Evolutionary conservation across 2,113 vertebrate species (phyloP), one percentile per base, ranked within the genome.

Genomic region (Pelecanus crispus): DNA sequence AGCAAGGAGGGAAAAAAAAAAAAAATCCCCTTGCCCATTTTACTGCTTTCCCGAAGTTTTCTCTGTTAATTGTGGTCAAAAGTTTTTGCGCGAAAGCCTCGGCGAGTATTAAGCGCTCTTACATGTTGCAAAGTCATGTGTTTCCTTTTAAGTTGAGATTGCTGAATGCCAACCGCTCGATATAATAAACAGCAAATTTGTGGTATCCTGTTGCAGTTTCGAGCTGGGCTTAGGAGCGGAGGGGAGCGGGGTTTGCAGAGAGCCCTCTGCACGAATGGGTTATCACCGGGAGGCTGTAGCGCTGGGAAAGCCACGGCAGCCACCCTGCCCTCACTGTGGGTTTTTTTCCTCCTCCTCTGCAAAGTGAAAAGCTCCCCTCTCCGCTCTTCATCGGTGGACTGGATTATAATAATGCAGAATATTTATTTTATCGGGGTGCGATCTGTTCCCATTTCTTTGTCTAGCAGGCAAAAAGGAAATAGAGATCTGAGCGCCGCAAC

Each of bases 101-200:
- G 92, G 80, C 79, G 71, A 38, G 88, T 14, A 63, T 94, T 79
- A 97, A 92, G 73, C 47, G 53, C 86, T 72, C 80, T 92, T 95
- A 67, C 88, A 56, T 56, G 91, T 90, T 96, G 86, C 94, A 38
- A 88, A 94, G 96, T 73, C 45, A 95, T 97, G 94, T 92, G 93
- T 95, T 97, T 97, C 96, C 96, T 98, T 97, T 97, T 97, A 97
- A 97, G 94, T 79, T 80, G 82, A 55, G 90, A 94, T 96, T 77
- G 53, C 73, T 50, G 91, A 92, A 96, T 94, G 94, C 96, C 96
- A 95, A 63, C 73, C 80, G 32, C 92, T 92, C 71, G 90, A 88
- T 96, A 94, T 95, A 97, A 93, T 96, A 96, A 94, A 92, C 92
- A 95, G 94, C 92, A 92, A 58, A 93, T 88, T 92, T 97, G 97